Conservation (phyloP, 2,797 vertebrate genomes). For the Podarcis lilfordi region DNA sequence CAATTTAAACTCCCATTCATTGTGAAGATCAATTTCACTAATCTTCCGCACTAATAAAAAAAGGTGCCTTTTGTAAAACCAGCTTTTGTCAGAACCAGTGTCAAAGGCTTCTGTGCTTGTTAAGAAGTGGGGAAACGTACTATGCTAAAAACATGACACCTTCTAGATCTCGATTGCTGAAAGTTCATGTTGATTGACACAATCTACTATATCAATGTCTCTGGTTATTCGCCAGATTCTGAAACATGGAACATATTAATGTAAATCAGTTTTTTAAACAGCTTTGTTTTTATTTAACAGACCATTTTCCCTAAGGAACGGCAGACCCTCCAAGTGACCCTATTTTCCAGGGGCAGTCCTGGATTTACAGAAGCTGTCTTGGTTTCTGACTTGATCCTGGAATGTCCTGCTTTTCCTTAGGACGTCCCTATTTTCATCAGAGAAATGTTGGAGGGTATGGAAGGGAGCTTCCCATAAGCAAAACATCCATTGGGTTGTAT, state of each 20-base stretch:
- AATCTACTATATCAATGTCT: neutral
- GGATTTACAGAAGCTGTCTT: no score
- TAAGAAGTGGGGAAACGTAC: conserved; percentile 1
- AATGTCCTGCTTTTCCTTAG: no score
- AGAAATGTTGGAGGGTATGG: no score
- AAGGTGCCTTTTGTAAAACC: conserved; percentile 20
- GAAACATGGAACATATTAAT: neutral
- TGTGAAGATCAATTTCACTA: conserved; percentile 17
- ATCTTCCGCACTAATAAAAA: neutral
- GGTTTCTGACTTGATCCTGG: no score
- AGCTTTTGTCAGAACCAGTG: neutral
- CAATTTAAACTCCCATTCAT: conserved; percentile 41
- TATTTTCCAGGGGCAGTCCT: no score
- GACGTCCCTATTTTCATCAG: no score
- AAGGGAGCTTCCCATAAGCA: neutral
- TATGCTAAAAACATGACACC: fast-evolving
- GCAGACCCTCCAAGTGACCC: no score
- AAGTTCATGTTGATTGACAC: neutral
- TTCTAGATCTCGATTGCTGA: neutral
- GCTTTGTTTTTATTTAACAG: neutral
- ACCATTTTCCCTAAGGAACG: neutral
- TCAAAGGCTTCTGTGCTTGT: neutral
- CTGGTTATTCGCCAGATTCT: conserved; percentile 8
- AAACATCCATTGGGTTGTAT: neutral
- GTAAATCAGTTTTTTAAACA: neutral